Percentiles rank a stretch among this genome's conserved stretches.
Evolutionary conservation across 2,888 invertebrate genomes (phyloP).

Genomic region (Drosophila maculinotata): DNA sequence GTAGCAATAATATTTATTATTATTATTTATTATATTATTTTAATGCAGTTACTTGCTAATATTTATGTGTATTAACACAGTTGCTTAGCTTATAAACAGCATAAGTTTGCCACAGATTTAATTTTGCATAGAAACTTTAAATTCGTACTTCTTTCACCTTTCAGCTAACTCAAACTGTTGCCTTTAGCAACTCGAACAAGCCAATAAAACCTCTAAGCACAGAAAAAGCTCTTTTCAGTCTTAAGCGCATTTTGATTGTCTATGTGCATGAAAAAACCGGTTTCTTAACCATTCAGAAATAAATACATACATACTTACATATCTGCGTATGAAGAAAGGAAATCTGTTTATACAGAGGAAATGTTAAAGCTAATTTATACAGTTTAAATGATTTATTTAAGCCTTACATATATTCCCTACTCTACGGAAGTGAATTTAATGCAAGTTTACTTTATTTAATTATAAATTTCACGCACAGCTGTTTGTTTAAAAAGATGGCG

Average conservation of each 20-base stretch:
- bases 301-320: neutral
- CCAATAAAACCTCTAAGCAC: slow-evolving; percentile 29
- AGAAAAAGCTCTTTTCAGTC: slow-evolving; percentile 48
- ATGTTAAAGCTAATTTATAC: neutral
- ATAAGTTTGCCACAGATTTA: slow-evolving; percentile 1
- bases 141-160: slow-evolving; percentile 41
- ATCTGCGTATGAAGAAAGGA: neutral
- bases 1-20: slow-evolving; percentile 5
- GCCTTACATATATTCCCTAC: neutral
- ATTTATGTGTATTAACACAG: slow-evolving; percentile 5
- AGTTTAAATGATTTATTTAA: neutral
- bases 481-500: no score
- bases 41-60: neutral
- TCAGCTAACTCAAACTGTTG: slow-evolving; percentile 40
- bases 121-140: neutral
- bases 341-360: slow-evolving; percentile 2
- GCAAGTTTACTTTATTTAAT: no score
- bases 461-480: neutral
- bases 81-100: neutral
- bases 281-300: slow-evolving; percentile 42
- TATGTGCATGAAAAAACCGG: slow-evolving; percentile 43
- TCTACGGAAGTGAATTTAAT: neutral
- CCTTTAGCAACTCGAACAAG: slow-evolving; percentile 29
- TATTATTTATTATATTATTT: no score
- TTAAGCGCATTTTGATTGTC: slow-evolving; percentile 26